These are phyloP conservation scores for Mythimna lalbum DNA, from an alignment of 2,888 invertebrate genomes.

Conservation along the genomic window DNA sequence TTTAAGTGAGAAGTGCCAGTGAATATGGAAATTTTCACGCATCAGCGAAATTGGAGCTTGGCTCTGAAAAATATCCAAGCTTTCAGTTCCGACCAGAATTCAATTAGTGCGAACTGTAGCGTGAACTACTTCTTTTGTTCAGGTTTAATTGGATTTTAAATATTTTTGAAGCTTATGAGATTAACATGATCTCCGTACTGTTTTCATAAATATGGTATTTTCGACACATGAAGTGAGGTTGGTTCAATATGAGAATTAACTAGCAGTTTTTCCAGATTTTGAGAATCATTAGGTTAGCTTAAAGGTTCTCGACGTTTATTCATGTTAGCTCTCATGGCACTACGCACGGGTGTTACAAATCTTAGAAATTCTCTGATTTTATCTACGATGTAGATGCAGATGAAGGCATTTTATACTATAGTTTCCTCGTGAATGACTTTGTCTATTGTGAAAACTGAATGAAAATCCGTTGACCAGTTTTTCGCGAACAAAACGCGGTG, in stretches of 20 bases:
- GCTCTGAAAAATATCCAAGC: conserved; percentile 62
- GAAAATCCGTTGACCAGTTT: too few relatives aligned
- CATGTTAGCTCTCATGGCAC: background rate
- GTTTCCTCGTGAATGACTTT: too few relatives aligned
- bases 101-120: conserved; percentile 76
- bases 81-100: conserved; percentile 66
- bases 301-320: background rate
- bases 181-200: conserved; percentile 7
- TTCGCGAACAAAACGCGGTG: too few relatives aligned
- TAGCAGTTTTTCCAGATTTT: background rate
- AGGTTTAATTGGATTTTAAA: conserved; percentile 53
- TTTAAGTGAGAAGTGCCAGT: conserved; percentile 8
- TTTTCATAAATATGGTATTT: conserved; percentile 3
- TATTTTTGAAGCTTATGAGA: conserved; percentile 14
- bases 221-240: background rate
- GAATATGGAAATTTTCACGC: conserved; percentile 61
- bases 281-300: background rate
- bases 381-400: too few relatives aligned
- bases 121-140: conserved; percentile 65
- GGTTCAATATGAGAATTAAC: background rate
- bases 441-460: too few relatives aligned
- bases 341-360: too few relatives aligned
- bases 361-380: too few relatives aligned
- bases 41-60: conserved; percentile 54
- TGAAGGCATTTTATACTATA: too few relatives aligned